Evolutionary conservation across 2,113 vertebrate species (phyloP).

Genomic region (Corythaeola cristata): DNA sequence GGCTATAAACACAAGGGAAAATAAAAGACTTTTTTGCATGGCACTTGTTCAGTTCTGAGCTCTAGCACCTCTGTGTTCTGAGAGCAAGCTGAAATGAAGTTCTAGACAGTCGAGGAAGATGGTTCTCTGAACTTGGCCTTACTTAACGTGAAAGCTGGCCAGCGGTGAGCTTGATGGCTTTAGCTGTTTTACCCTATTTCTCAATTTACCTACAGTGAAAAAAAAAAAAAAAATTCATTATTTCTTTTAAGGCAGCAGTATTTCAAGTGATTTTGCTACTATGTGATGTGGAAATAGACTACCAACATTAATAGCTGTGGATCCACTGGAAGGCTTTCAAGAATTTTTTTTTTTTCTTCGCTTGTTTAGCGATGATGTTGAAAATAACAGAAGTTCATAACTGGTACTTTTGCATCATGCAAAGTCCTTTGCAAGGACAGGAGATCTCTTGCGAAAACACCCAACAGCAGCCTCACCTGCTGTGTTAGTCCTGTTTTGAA

Average conservation of each 20-base stretch:
- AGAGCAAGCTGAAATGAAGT: neutral
- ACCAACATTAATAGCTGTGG: neutral
- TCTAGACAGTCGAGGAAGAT: accelerated
- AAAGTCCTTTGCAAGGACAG: neutral
- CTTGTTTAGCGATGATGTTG: neutral
- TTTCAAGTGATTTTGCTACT: neutral
- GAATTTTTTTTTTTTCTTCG: neutral
- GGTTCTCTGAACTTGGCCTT: neutral
- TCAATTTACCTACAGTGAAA: neutral
- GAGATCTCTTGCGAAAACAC: neutral
- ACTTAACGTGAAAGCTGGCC: neutral
- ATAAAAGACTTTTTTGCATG: neutral
- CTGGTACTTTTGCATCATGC: neutral
- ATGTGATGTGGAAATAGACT: neutral
- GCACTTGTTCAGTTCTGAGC: neutral
- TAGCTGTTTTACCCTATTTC: neutral
- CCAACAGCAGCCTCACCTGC: neutral
- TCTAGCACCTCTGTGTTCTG: neutral
- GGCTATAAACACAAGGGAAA: neutral
- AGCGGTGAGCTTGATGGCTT: neutral
- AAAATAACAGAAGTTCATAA: neutral
- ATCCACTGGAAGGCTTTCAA: neutral
- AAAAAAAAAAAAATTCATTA: too few relatives aligned
- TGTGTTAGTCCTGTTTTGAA: neutral
- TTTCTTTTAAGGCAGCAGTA: neutral